phyloP scores from a whole-genome alignment of 2,888 invertebrate species.

The Melieria crassipennis region DNA sequence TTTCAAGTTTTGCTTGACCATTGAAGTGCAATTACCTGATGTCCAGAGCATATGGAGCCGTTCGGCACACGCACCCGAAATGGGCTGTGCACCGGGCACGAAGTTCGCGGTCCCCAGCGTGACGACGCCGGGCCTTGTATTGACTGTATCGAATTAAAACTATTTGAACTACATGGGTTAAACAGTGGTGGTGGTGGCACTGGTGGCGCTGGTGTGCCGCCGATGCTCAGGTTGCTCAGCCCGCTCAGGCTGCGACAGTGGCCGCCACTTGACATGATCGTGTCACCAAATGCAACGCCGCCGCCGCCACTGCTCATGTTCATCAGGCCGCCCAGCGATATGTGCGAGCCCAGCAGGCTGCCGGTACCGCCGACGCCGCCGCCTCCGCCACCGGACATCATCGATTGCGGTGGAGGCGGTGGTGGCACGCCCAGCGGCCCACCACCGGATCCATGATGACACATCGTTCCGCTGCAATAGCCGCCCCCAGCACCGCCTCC shows the following conservation, averaged over 20 bases:
- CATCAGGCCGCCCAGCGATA: constrained; percentile 57
- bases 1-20: too few species aligned
- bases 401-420: constrained; percentile 58
- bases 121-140: constrained; percentile 63
- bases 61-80: constrained; percentile 66
- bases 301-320: constrained; percentile 58
- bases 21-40: constrained; percentile 62
- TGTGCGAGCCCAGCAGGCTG: constrained; percentile 55
- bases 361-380: constrained; percentile 44
- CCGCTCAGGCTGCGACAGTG: constrained; percentile 62
- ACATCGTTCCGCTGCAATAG: constrained; percentile 57
- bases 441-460: constrained; percentile 54
- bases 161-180: constrained; percentile 66
- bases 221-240: constrained; percentile 59
- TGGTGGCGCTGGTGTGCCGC: constrained; percentile 52
- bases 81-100: constrained; percentile 67
- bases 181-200: constrained; percentile 65
- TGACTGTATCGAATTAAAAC: constrained; percentile 62
- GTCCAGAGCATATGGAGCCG: constrained; percentile 67
- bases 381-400: constrained; percentile 61
- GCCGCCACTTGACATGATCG: constrained; percentile 46
- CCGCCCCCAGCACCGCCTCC: constrained; percentile 53
- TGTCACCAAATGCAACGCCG: constrained; percentile 46
- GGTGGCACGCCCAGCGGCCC: constrained; percentile 46
- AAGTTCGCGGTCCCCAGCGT: constrained; percentile 66